Percentiles rank a stretch among this genome's conserved stretches.
Conservation (phyloP, 2,113 vertebrate species). For the Trogon melanurus region DNA sequence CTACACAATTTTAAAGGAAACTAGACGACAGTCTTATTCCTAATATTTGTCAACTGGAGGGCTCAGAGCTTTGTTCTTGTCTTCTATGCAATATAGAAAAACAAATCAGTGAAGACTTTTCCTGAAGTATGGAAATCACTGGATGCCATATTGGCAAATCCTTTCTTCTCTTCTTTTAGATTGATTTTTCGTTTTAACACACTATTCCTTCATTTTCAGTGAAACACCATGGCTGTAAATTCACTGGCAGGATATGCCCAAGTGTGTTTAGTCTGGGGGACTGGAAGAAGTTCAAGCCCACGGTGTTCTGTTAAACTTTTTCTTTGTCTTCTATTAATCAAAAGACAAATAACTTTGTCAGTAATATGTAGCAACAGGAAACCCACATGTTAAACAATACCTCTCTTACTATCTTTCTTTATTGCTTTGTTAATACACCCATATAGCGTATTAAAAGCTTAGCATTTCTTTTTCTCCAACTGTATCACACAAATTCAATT, state of each 20-base stretch:
- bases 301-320: background rate
- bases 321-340: background rate
- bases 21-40: background rate
- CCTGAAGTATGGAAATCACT: background rate
- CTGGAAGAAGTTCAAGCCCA: background rate
- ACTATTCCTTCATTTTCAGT: background rate
- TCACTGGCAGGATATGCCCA: background rate
- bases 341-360: background rate
- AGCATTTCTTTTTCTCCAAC: background rate
- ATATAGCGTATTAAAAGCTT: background rate
- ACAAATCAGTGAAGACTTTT: background rate
- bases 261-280: slow-evolving; percentile 31
- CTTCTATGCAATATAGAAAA: background rate
- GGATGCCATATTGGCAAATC: background rate
- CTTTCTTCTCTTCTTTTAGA: background rate
- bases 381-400: background rate
- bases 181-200: background rate
- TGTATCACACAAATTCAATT: background rate
- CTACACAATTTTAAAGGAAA: background rate
- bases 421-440: background rate
- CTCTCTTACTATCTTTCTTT: background rate
- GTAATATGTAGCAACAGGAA: background rate
- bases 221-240: background rate
- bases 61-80: background rate
- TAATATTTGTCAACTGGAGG: background rate